Evolutionary conservation across 2,888 invertebrate species (phyloP).

Genomic region (Volucella zonaria): DNA sequence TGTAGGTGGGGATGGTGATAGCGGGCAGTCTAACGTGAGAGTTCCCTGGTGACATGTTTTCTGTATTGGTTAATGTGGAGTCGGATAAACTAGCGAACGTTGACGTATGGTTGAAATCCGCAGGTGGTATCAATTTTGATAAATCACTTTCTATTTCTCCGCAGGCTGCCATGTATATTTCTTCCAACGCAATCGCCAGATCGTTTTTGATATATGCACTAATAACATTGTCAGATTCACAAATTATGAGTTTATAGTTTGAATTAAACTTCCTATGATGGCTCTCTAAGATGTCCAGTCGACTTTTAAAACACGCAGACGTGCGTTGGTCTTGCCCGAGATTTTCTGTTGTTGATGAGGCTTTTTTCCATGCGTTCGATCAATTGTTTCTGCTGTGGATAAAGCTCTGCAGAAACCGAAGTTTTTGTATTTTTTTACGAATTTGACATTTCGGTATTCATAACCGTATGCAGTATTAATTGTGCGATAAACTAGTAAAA

Average conservation of each 20-base stretch:
- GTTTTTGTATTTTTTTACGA: no score
- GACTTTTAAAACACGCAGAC: not conserved
- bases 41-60: not conserved
- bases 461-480: no score
- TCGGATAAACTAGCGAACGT: not conserved
- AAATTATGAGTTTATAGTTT: not conserved
- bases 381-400: no score
- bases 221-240: not conserved
- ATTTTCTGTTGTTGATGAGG: conserved; percentile 8
- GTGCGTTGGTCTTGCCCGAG: not conserved
- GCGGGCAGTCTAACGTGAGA: not conserved
- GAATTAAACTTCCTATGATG: not conserved
- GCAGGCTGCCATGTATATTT: not conserved
- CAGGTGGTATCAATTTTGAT: not conserved
- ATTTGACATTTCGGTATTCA: no score
- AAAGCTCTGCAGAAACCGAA: no score
- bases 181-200: not conserved
- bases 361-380: not conserved
- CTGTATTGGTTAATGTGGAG: not conserved
- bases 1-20: conserved; percentile 1
- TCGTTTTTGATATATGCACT: not conserved
- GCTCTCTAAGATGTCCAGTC: not conserved
- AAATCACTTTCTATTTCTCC: no score
- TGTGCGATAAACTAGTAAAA: no score
- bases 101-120: not conserved